Conservation (phyloP, 2,113 vertebrate species). For the Paedocypris sp. region DNA sequence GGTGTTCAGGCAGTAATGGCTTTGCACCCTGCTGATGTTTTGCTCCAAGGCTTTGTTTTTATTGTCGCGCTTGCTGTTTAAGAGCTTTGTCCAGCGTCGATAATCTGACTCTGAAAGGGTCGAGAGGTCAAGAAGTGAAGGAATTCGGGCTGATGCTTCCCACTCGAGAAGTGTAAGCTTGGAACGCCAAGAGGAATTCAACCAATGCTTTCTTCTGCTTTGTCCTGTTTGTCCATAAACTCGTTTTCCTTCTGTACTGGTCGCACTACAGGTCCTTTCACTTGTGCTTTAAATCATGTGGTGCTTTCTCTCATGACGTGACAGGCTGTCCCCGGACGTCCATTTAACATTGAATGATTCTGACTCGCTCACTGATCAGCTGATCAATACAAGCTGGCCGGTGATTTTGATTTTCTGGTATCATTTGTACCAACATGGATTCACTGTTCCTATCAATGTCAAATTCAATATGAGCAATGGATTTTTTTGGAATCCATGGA, state of each 20-base stretch:
- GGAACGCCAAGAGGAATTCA: background rate
- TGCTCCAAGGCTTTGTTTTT: constrained; percentile 3
- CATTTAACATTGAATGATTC: constrained; percentile 48
- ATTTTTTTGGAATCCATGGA: background rate
- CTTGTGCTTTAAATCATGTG: constrained; percentile 43
- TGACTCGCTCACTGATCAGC: constrained; percentile 54
- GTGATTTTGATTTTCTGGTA: too few relatives aligned
- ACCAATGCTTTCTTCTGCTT: constrained; percentile 7
- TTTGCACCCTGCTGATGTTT: background rate
- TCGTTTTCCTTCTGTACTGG: constrained; percentile 21
- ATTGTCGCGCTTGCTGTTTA: constrained; percentile 25
- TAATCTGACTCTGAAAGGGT: constrained; percentile 22
- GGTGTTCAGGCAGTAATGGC: too few relatives aligned
- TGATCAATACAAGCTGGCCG: constrained; percentile 51
- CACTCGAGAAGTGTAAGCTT: background rate
- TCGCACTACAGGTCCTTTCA: constrained; percentile 36
- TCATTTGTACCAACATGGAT: background rate
- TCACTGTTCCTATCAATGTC: constrained; percentile 7
- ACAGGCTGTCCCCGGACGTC: constrained; percentile 35
- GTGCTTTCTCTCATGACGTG: constrained; percentile 36
- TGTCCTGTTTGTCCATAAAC: constrained; percentile 21
- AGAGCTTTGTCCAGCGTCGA: constrained; percentile 9
- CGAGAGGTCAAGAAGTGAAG: constrained; percentile 24
- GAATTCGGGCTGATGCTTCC: constrained; percentile 1
- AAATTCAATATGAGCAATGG: constrained; percentile 21